Conservation (phyloP, 2,797 vertebrate genomes). For the Tenualosa ilisha region DNA sequence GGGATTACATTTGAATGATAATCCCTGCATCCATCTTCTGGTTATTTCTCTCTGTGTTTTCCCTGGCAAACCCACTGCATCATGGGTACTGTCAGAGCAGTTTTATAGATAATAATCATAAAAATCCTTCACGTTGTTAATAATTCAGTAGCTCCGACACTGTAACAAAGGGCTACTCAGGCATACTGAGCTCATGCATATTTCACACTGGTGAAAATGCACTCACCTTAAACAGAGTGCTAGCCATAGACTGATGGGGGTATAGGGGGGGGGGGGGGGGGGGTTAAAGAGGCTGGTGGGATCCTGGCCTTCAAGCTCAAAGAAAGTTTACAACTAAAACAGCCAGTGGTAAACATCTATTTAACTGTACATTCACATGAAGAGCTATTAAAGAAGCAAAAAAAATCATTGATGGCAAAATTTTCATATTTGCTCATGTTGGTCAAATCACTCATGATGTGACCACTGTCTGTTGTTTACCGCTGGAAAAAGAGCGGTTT, state of each 20-base stretch:
- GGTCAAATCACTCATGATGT: too few relatives aligned
- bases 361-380: neutral
- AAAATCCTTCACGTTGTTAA: slow-evolving; percentile 42
- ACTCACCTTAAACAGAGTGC: slow-evolving; percentile 34
- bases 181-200: slow-evolving; percentile 50
- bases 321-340: neutral
- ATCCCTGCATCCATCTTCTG: neutral
- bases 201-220: slow-evolving; percentile 44
- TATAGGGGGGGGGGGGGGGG: neutral
- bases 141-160: slow-evolving; percentile 51
- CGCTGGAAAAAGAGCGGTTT: too few relatives aligned
- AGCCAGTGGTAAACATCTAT: neutral
- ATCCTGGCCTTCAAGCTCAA: neutral
- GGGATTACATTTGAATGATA: slow-evolving; percentile 1
- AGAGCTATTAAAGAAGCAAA: too few relatives aligned
- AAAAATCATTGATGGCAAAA: too few relatives aligned
- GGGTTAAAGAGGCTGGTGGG: neutral
- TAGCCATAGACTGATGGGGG: neutral
- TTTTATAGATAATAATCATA: slow-evolving; percentile 45
- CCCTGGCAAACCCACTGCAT: slow-evolving; percentile 10
- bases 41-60: neutral
- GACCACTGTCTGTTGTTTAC: too few relatives aligned
- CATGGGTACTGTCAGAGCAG: neutral
- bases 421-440: too few relatives aligned
- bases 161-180: slow-evolving; percentile 51